Evolutionary conservation across 2,113 vertebrate species (phyloP), one percentile per base, ranked within the genome.

Genomic region (Anser brachyrhynchus): DNA sequence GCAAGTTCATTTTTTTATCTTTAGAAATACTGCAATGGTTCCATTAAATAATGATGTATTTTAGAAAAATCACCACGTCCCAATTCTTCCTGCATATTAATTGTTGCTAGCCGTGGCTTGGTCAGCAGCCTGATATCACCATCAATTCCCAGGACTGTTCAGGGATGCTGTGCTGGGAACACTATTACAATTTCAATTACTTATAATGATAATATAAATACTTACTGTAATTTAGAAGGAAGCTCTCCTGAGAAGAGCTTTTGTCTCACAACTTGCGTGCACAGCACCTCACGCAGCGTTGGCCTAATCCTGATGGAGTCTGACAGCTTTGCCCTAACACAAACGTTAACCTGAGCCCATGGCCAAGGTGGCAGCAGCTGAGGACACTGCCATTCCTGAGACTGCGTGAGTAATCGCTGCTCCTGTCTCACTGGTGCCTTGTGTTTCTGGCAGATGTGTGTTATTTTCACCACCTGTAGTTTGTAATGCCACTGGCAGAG

Each of bases 1-100:
- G 3, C 75, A 39, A 77, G 93, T 97, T 92, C 84, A 43, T 5
- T 67, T 90, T 95, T 93, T 62, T 86, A 87, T 92, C 91, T 97
- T 94, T 90, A 31, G 69, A 90, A 94, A 94, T 90, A 70, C 83
- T 39, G 44, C 97, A 62, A 26, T 46, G 76, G 69, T 72, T 93
- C 91, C 94, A 70, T 94, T 84, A 43, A 72, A n/a, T 1, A 1
- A 13, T 55, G 22, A 87, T 95, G 76, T 83, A 15, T 72, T 84
- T 64, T 15, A 49, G 33, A 91, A 90, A 87, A 94, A 52, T 54
- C 52, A 4, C 84, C 28, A 1, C 91, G 66, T 94, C 19, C 61
- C 55, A 19, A 2, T 90, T 96, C 76, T 87, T 70, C 49, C 78
- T 73, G 22, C 35, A 0, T 46, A 3, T 31, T 33, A 28, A 17